phyloP scores from a whole-genome alignment of 2,113 vertebrate species.

The Oryzias curvinotus region DNA sequence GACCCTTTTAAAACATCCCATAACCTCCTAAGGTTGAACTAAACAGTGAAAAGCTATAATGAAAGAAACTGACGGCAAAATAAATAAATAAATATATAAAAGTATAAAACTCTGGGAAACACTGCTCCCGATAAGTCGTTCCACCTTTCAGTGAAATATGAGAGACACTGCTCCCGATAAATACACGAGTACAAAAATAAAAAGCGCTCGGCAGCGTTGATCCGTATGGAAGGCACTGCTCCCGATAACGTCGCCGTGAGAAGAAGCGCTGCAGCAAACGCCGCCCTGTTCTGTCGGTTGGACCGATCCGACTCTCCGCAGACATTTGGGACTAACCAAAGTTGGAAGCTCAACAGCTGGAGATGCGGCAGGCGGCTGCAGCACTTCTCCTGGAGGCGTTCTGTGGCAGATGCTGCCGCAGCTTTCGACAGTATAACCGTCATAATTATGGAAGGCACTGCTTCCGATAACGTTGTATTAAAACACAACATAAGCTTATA shows the following conservation, averaged over 20 bases:
- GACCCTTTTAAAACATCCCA: not conserved
- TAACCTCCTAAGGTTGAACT: not conserved
- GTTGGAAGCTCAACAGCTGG: not conserved
- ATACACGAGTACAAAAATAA: slow-evolving; percentile 78
- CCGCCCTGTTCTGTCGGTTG: too few relatives aligned
- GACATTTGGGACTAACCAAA: not conserved
- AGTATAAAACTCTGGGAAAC: slow-evolving; percentile 96
- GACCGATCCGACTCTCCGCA: slow-evolving; percentile 5
- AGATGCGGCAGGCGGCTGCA: not conserved
- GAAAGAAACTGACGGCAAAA: not conserved
- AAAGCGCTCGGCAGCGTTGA: slow-evolving; percentile 93
- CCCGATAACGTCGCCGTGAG: slow-evolving; percentile 85
- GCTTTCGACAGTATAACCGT: slow-evolving; percentile 98
- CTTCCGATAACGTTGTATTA: slow-evolving; percentile 98
- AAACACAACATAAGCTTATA: slow-evolving; percentile 66
- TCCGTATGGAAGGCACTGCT: slow-evolving; percentile 98
- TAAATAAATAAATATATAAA: slow-evolving; percentile 53
- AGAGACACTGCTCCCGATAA: slow-evolving; percentile 96
- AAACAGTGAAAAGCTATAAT: not conserved
- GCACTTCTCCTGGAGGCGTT: slow-evolving; percentile 38
- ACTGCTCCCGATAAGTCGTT: slow-evolving; percentile 97
- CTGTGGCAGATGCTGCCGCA: slow-evolving; percentile 98
- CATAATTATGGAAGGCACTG: slow-evolving; percentile 99
- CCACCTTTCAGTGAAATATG: slow-evolving; percentile 95
- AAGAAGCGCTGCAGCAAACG: slow-evolving; percentile 51